phyloP scores from a whole-genome alignment of 2,888 invertebrate species.

The Drosophila algonquin region DNA sequence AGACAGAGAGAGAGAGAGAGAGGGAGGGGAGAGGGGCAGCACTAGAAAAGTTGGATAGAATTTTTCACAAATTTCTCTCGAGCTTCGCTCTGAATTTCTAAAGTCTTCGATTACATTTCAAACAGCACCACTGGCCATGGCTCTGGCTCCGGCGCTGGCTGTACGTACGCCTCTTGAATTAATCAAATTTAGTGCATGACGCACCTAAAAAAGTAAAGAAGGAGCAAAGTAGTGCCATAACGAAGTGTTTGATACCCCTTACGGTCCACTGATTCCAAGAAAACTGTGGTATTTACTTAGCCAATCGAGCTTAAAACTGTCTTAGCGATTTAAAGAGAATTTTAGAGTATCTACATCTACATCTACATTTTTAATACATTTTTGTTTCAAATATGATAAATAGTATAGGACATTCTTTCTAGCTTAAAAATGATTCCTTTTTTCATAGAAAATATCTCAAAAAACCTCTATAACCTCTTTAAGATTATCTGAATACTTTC shows the following conservation, averaged over 20 bases:
- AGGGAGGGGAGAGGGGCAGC: not conserved
- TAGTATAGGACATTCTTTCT: too few species aligned
- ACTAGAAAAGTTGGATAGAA: not conserved
- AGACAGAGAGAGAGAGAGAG: slow-evolving; percentile 3
- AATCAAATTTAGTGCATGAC: slow-evolving; percentile 71
- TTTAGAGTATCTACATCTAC: too few species aligned
- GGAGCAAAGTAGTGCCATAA: not conserved
- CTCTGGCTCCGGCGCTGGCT: not conserved
- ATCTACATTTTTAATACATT: too few species aligned
- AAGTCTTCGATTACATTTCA: slow-evolving; percentile 41
- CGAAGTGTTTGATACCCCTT: not conserved
- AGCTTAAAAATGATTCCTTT: too few species aligned
- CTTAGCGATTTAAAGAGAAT: too few species aligned
- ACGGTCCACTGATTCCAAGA: not conserved
- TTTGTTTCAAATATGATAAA: too few species aligned
- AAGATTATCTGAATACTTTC: too few species aligned
- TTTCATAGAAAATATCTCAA: too few species aligned
- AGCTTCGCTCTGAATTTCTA: slow-evolving; percentile 3
- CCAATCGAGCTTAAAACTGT: too few species aligned
- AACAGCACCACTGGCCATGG: not conserved
- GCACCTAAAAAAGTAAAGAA: slow-evolving; percentile 45
- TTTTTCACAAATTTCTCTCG: slow-evolving; percentile 11
- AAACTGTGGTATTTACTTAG: not conserved
- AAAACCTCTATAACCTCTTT: too few species aligned
- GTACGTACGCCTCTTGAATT: slow-evolving; percentile 54